These are phyloP conservation scores for Thalassophryne amazonica DNA, from an alignment of 2,797 vertebrate genomes.

Conservation along the genomic window DNA sequence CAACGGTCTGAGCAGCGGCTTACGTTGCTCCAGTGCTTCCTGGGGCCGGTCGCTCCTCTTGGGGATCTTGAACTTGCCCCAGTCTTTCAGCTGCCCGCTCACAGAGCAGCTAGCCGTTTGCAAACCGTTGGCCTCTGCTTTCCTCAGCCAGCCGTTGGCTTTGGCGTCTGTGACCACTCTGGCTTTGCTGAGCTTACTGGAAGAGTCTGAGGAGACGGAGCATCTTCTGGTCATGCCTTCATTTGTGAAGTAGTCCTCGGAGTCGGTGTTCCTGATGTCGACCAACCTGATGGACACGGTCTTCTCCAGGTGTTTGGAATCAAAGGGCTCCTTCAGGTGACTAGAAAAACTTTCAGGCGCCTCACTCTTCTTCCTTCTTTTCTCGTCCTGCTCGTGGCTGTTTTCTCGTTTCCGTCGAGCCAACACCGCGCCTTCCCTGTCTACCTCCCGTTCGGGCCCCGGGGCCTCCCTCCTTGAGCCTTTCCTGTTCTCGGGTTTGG, in stretches of 20 bases:
- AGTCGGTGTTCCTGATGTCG: conserved; percentile 70
- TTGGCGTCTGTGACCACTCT: conserved; percentile 54
- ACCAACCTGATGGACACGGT: conserved; percentile 80
- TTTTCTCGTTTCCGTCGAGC: conserved; percentile 46
- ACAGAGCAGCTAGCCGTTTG: conserved; percentile 75
- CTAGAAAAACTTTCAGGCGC: conserved; percentile 70
- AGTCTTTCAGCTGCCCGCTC: conserved; percentile 83
- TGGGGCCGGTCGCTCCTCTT: conserved; percentile 85
- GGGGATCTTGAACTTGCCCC: conserved; percentile 97
- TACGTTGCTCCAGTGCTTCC: conserved; percentile 35
- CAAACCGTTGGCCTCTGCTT: conserved; percentile 59
- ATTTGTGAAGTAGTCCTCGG: conserved; percentile 48
- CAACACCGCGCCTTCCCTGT: conserved; percentile 47
- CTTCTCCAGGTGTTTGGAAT: conserved; percentile 78
- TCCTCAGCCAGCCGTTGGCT: conserved; percentile 79
- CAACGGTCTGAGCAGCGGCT: conserved; percentile 45
- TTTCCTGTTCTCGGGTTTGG: conserved; percentile 37
- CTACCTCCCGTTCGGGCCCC: conserved; percentile 7
- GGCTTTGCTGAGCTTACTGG: conserved; percentile 27
- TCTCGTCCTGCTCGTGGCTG: conserved; percentile 72
- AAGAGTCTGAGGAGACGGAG: not conserved
- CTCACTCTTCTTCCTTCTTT: conserved; percentile 70
- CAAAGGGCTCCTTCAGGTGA: conserved; percentile 71
- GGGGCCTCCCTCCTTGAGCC: conserved; percentile 13
- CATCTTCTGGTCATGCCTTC: conserved; percentile 45